phyloP scores from a whole-genome alignment of 2,888 invertebrate genomes.

The Monoplex corrugatus region DNA sequence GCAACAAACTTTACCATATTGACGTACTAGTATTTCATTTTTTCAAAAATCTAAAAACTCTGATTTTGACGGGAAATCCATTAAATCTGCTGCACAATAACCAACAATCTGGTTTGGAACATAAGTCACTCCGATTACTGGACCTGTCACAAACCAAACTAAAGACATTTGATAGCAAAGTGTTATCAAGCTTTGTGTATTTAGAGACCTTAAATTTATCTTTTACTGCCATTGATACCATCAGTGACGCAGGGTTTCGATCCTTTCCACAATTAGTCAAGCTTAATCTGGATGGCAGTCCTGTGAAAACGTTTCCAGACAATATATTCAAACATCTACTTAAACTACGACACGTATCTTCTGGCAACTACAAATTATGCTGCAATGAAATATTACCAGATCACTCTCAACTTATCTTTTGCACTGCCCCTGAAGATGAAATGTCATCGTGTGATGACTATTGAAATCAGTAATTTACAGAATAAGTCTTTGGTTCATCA shows the following conservation, averaged over 20 bases:
- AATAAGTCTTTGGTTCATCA: background rate
- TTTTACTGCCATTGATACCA: background rate
- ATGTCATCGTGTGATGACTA: slow-evolving; percentile 9
- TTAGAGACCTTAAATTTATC: background rate
- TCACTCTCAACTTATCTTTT: background rate
- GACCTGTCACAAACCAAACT: background rate
- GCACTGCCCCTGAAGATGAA: background rate
- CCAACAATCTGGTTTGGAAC: background rate
- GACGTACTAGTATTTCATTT: background rate
- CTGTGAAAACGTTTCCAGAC: background rate
- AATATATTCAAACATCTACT: background rate
- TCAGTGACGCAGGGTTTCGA: background rate
- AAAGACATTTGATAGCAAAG: background rate
- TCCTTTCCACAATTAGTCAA: background rate
- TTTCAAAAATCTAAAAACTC: background rate
- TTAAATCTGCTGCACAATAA: background rate
- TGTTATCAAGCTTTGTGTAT: background rate
- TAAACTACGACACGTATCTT: background rate
- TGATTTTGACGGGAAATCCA: background rate
- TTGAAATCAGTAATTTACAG: background rate
- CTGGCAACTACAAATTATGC: background rate
- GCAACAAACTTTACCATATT: background rate
- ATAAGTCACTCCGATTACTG: background rate
- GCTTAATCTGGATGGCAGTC: background rate
- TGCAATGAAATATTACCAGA: background rate